A percentile compares a stretch with the other conserved stretches of the same genome.
Conservation (phyloP, 2,113 vertebrate species). For the Mobula hypostoma region DNA sequence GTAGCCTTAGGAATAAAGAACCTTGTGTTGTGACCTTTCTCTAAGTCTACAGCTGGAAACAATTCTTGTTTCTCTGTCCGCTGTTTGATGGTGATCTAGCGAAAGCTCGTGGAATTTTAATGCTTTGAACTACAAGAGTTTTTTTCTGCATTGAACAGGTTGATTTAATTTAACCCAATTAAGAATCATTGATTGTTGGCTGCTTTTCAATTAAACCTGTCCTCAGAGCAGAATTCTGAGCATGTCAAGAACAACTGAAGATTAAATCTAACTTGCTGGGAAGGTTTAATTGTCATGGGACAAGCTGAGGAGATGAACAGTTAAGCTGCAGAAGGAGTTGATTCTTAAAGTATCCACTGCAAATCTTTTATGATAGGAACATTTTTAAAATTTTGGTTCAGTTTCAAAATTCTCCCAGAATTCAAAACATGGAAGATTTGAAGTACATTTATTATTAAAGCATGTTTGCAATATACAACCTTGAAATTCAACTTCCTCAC, state of each 20-base stretch:
- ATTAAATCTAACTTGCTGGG: no score
- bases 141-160: slow-evolving; percentile 3
- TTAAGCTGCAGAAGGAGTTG: neutral
- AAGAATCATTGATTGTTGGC: neutral
- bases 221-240: neutral
- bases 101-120: neutral
- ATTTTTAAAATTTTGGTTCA: neutral
- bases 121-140: neutral
- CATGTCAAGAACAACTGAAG: neutral
- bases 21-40: neutral
- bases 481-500: no score
- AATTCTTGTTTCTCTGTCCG: neutral
- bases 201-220: neutral
- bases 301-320: neutral
- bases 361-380: neutral
- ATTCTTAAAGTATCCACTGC: no score
- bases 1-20: neutral
- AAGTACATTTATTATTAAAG: no score
- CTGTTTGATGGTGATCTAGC: neutral
- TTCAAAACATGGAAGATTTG: neutral
- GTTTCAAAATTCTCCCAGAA: neutral
- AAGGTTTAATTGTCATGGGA: neutral
- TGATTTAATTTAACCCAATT: neutral
- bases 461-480: no score
- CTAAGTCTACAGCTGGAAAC: neutral